Evolutionary conservation across 2,888 invertebrate species (phyloP).

Genomic region (Masnerella sp.): DNA sequence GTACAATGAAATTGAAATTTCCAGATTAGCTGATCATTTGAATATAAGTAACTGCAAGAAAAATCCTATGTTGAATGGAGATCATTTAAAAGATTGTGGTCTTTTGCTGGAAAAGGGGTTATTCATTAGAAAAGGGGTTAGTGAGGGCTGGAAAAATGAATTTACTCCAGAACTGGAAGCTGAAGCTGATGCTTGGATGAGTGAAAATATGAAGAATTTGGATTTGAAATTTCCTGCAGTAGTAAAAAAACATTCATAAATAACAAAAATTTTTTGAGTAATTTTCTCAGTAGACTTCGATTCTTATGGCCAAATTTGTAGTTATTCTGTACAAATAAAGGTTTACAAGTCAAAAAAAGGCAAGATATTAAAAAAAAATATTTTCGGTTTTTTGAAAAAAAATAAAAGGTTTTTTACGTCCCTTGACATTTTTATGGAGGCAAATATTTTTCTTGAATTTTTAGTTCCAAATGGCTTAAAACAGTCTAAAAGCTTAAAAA

Average conservation of each 20-base stretch:
- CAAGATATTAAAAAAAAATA: too few species aligned
- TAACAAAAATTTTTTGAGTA: too few species aligned
- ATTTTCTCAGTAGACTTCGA: too few species aligned
- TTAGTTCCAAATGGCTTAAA: too few species aligned
- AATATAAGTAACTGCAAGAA: constrained; percentile 88
- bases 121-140: constrained; percentile 84
- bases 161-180: constrained; percentile 83
- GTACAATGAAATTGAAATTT: constrained; percentile 81
- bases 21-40: constrained; percentile 84
- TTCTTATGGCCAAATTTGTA: too few species aligned
- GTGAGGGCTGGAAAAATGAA: constrained; percentile 85
- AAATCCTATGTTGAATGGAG: constrained; percentile 89
- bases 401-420: too few species aligned
- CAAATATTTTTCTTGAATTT: too few species aligned
- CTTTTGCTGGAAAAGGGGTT: constrained; percentile 71
- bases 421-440: too few species aligned
- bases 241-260: neutral
- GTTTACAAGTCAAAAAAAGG: too few species aligned
- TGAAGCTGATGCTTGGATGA: constrained; percentile 85
- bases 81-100: constrained; percentile 82
- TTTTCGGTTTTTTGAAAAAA: too few species aligned
- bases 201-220: constrained; percentile 81
- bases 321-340: too few species aligned
- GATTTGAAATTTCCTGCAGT: constrained; percentile 81
- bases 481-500: too few species aligned